phyloP scores from a whole-genome alignment of 2,888 invertebrate species.

The Shargacucullia verbasci region DNA sequence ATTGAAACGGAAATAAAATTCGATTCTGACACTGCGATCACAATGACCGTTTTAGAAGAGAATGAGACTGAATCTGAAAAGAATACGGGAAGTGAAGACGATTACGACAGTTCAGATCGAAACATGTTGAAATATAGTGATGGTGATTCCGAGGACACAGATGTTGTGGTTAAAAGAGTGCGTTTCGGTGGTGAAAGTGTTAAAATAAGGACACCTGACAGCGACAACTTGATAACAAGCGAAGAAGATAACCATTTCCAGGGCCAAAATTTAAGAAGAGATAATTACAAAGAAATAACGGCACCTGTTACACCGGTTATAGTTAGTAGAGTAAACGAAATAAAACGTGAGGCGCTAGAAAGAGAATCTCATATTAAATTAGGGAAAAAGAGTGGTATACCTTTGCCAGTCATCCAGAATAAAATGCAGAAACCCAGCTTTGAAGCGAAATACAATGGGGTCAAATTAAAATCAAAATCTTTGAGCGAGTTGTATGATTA shows the following conservation, averaged over 20 bases:
- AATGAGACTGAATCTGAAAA: slow-evolving; percentile 85
- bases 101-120: slow-evolving; percentile 82
- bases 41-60: slow-evolving; percentile 95
- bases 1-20: slow-evolving; percentile 95
- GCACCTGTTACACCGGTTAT: slow-evolving; percentile 67
- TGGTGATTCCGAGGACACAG: slow-evolving; percentile 89
- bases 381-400: slow-evolving; percentile 80
- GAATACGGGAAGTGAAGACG: slow-evolving; percentile 82
- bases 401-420: slow-evolving; percentile 78
- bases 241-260: slow-evolving; percentile 82
- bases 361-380: slow-evolving; percentile 63
- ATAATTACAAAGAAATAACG: slow-evolving; percentile 65
- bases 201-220: slow-evolving; percentile 95
- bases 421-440: slow-evolving; percentile 65
- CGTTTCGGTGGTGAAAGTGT: slow-evolving; percentile 96
- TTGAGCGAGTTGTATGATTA: slow-evolving; percentile 85
- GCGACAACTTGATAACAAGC: slow-evolving; percentile 91
- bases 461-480: slow-evolving; percentile 84
- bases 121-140: slow-evolving; percentile 90
- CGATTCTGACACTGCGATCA: slow-evolving; percentile 93
- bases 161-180: slow-evolving; percentile 91
- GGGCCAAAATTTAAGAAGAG: slow-evolving; percentile 58
- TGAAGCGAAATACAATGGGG: slow-evolving; percentile 69
- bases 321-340: slow-evolving; percentile 75
- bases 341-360: slow-evolving; percentile 73